Evolutionary conservation across 2,888 invertebrate species (phyloP).

Genomic region (Macaria notata): DNA sequence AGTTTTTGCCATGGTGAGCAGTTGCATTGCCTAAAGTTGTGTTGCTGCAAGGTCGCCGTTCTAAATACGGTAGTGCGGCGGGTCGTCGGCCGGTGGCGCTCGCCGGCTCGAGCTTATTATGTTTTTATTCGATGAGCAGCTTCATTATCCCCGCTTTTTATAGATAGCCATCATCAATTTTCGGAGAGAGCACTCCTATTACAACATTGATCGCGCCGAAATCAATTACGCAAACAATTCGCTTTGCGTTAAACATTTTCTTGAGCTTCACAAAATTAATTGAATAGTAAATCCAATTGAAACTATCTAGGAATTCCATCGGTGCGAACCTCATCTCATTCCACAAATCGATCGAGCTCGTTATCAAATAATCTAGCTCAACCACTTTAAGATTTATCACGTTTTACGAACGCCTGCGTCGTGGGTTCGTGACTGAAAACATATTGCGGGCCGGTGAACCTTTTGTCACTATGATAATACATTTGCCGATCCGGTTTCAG

Average conservation of each 20-base stretch:
- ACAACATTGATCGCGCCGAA: no score
- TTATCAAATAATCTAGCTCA: constrained; percentile 9
- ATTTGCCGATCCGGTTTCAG: constrained; percentile 63
- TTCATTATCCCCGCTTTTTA: constrained; percentile 2
- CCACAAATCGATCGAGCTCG: constrained; percentile 2
- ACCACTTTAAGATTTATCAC: constrained; percentile 4
- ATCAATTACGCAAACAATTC: no score
- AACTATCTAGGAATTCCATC: background rate
- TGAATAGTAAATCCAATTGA: background rate
- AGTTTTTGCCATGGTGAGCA: constrained; percentile 20
- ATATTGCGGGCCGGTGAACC: constrained; percentile 13
- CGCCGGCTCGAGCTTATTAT: constrained; percentile 37
- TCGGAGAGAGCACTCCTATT: no score
- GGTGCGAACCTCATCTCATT: constrained; percentile 3
- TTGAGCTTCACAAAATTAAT: background rate
- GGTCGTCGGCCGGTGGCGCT: constrained; percentile 67
- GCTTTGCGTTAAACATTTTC: no score
- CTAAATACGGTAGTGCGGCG: constrained; percentile 69
- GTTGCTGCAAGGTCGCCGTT: constrained; percentile 67
- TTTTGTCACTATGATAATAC: constrained; percentile 37
- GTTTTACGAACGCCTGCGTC: constrained; percentile 6
- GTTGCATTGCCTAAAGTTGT: constrained; percentile 30
- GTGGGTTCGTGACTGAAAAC: constrained; percentile 33
- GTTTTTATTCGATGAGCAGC: constrained; percentile 8
- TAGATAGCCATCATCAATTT: background rate